Evolutionary conservation across 2,888 invertebrate species (phyloP), one percentile per base, ranked within the genome.

Genomic region (Drosophila testacea): DNA sequence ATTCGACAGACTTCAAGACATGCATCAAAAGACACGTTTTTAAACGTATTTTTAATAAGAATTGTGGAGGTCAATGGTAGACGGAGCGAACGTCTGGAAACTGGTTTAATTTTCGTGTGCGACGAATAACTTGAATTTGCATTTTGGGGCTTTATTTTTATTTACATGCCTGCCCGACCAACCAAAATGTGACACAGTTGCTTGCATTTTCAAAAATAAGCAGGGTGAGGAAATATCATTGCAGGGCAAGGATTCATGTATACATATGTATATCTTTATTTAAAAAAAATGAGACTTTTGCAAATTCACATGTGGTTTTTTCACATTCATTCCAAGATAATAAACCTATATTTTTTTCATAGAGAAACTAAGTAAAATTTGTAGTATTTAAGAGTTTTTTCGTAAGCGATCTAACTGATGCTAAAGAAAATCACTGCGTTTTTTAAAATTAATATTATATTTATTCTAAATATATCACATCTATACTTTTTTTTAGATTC

Each of bases 401-500:
- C 22, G 1, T 22, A 22, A 2, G 2, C 22, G 22, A 22, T 22
- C 22, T 22, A 2, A 22, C 22, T 22, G 22, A 22, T 22, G 1
- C 22, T 22, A 22, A 22, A 22, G 22, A 22, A 22, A 22, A 22
- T 22, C 22, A 22, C 22, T 22, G 1, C 22, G 22, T 6, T 6
- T 32, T 32, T 32, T 32, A 9, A 7, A 32, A 32, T 32, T 32
- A 32, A 6, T 32, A 32, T 32, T 32, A 6, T 7, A 4, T 6
- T 1, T 30, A 30, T 30, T 30, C 1, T 30, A 30, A 30, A 7
- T 30, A 30, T 13, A 13, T 11, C 13, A 41, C 36, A 22, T 52
- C 32, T 47, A 57, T 67, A 57, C 48, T 44, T 72, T 28, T 28
- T 91, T 91, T 62, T 73, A 93, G 92, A 91, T 85, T 92, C 91